phyloP scores from a whole-genome alignment of 2,113 vertebrate genomes.

The Phylloscopus trochiloides region DNA sequence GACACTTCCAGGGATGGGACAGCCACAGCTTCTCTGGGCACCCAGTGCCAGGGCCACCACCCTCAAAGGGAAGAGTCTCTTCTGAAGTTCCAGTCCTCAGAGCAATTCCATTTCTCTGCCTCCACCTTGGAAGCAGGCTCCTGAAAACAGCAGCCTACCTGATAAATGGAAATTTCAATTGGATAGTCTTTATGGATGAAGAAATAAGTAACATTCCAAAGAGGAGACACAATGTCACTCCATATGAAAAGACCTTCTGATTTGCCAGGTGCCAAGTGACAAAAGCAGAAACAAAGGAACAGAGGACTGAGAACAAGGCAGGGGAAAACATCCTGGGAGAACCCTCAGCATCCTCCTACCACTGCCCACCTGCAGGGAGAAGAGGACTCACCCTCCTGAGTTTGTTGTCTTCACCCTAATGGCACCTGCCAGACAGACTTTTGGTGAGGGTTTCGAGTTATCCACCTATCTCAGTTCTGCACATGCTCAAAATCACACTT shows the following conservation, averaged over 20 bases:
- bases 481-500: not conserved
- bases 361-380: not conserved
- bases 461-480: not conserved
- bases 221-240: not conserved
- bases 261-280: not conserved
- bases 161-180: fast-evolving
- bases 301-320: not conserved
- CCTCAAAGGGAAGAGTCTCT: not conserved
- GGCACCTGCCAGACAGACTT: not conserved
- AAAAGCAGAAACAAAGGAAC: not conserved
- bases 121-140: not conserved
- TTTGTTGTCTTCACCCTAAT: not conserved
- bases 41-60: fast-evolving
- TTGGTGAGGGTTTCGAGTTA: not conserved
- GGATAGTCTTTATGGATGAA: not conserved
- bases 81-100: not conserved
- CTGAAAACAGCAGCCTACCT: not conserved
- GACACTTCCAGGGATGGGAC: not conserved
- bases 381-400: not conserved
- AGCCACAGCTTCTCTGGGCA: not conserved
- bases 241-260: not conserved
- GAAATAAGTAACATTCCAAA: not conserved
- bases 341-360: not conserved
- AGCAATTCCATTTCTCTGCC: not conserved
- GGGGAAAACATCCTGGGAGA: not conserved